Base-by-base conservation (phyloP, 2,888 invertebrate species). In the Callimorpha dominula region DNA sequence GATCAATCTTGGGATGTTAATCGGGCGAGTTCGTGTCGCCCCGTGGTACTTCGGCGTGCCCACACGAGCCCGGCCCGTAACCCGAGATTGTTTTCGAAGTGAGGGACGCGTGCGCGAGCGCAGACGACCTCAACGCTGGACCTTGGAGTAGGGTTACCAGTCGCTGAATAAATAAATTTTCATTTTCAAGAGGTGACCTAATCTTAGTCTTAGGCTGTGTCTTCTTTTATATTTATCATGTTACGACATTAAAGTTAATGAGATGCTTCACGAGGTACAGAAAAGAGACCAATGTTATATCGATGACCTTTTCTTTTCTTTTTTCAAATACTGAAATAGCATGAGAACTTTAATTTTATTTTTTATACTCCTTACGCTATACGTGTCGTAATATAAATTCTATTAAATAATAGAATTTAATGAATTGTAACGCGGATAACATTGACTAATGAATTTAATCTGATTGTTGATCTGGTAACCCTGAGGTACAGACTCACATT, bases 21-120 rank as follows among this genome's bases (percentile, higher is more conserved):
- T 85, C 82, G 81, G 77, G 74, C 70, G 74, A 78, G 81, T 81
- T 82, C 82, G 84, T 84, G 86, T 86, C 78, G 82, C 80, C 78
- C 81, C 77, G 77, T 78, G 77, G 78, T 84, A 83, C 79, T 83
- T 79, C 71, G 77, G 77, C 85, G 81, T 85, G 87, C 85, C 78
- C 87, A 83, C 85, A 87, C 81, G 87, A 87, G 82, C 81, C 81
- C 79, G 82, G 83, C 78, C 85, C 84, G 93, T 92, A 94, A 94
- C 90, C 88, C 84, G 94, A 94, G 90, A 93, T 90, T 93, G 92
- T 94, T 94, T 93, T 93, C 85, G 81, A 89, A 89, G 87, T 85
- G 86, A 83, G 88, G 86, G 90, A 89, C 93, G 93, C 93, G 92
- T 92, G 91, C 92, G 91, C 91, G 57, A 82, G 86, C 88, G 78